Base-by-base conservation (phyloP, 2,113 vertebrate species). In the Sisor rabdophorus region DNA sequence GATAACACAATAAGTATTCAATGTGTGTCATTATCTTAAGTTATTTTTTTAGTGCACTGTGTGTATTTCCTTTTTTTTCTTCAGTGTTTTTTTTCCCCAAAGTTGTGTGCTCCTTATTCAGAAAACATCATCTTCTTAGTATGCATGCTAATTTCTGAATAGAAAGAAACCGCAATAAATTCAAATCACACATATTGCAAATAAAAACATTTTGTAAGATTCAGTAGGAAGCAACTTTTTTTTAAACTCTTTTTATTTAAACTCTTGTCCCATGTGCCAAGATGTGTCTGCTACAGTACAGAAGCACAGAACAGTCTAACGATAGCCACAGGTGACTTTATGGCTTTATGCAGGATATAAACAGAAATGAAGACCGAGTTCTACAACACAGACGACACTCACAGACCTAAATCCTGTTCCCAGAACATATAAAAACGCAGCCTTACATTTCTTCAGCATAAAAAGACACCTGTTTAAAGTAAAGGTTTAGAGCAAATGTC, bases 401-500 rank as follows among this genome's bases (percentile, higher is more conserved):
- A 2, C 22, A 48, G 22, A 68, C 3, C 64, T 1, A 26, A 19
- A 26, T 19, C 44, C 11, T 28, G 10, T 16, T 65, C 61, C 0
- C 19, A 64, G 3, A 50, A 26, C n/a, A 68, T 28, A 16, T 24
- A 30, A 70, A 68, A 7, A 52, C 10, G 1, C 17, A 48, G 32
- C 36, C 36, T 16, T 40, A 4, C 55, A 22, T 52, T 40, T 16
- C 36, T 47, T 52, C 12, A 16, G 3, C 32, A 22, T 16, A 40
- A 16, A 30, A 32, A 17, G 20, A 12, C 73, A 78, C 72, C 76
- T 61, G 58, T 76, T 28, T 28, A 16, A 60, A 76, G 47, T 19
- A 65, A 54, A 55, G 65, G 24, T 54, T 68, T 60, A 44, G 75
- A 32, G 59, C 71, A 80, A 50, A 63, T 76, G 75, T 73, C 32